Evolutionary conservation across 2,888 invertebrate species (phyloP), one percentile per base, ranked within the genome.

Genomic region (Diaphora mendica): DNA sequence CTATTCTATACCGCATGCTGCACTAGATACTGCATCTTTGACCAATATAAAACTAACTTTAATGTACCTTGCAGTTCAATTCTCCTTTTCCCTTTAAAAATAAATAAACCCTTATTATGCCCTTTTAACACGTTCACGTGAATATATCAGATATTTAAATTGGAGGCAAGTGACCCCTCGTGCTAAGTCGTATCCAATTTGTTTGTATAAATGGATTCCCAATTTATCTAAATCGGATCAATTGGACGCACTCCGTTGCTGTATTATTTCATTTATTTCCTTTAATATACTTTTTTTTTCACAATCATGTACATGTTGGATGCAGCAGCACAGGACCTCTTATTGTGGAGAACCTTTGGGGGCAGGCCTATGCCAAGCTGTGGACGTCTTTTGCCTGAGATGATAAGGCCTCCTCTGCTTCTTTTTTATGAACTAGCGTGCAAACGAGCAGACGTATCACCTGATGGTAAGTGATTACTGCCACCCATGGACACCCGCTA

Each of bases 151-250:
- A 15, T 35, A 30, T 68, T 66, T 67, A 66, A 70, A 68, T 74
- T 68, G 44, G 51, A 44, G 17, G 35, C 59, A 44, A 71, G n/a
- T 84, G 80, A 77, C 78, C 78, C 76, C 73, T 71, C 72, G 75
- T 67, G 59, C 71, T 77, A 70, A 84, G 75, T 75, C 73, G 76
- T 67, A 74, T 82, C 76, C 82, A 82, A 84, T 82, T 78, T 84
- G 80, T 84, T 77, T 74, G 70, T 64, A 80, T 82, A 82, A 84
- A 82, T 82, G 76, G 78, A 35, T 59, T 64, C 76, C 73, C 80
- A 77, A 82, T 84, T 84, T 82, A 78, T 77, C 67, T 71, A 76
- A 82, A 82, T 78, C 82, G 78, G 74, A 80, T 82, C 78, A 76
- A 84, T 74, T 78, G 76, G 77, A 74, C 71, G 70, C 68, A 55